phyloP scores from a whole-genome alignment of 2,888 invertebrate species.

The Agriopis marginaria region DNA sequence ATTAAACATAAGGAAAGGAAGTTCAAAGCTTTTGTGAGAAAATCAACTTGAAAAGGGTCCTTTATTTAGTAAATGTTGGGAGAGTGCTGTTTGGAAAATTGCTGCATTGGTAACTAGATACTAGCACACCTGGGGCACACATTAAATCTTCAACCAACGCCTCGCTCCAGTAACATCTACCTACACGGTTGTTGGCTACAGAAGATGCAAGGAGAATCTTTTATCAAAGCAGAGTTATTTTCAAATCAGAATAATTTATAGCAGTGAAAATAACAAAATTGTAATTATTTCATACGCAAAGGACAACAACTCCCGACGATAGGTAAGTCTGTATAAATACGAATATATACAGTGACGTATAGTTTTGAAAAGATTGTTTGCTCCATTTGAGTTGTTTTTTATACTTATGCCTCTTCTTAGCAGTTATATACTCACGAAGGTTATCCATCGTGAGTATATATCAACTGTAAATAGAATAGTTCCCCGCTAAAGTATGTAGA shows the following conservation, averaged over 20 bases:
- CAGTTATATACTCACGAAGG: not conserved
- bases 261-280: not conserved
- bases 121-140: constrained; percentile 35
- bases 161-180: constrained; percentile 20
- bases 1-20: constrained; percentile 13
- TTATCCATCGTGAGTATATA: not conserved
- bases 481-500: constrained; percentile 31
- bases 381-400: not conserved
- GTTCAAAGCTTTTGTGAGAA: constrained; percentile 20
- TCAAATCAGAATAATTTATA: constrained; percentile 11
- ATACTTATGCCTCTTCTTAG: not conserved
- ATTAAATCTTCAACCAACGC: constrained; percentile 37
- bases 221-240: constrained; percentile 13
- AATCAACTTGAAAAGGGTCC: constrained; percentile 25
- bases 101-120: constrained; percentile 36
- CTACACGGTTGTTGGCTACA: constrained; percentile 11
- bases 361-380: not conserved
- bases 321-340: not conserved
- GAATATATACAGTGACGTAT: not conserved
- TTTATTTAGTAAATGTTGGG: constrained; percentile 32
- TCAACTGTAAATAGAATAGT: constrained; percentile 23
- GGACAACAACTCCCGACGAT: not conserved
- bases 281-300: too few relatives aligned
- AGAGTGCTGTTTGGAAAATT: constrained; percentile 32
- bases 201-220: constrained; percentile 17